These are phyloP conservation scores for Patella depressa DNA, from an alignment of 2,888 invertebrate species.

Conservation along the genomic window DNA sequence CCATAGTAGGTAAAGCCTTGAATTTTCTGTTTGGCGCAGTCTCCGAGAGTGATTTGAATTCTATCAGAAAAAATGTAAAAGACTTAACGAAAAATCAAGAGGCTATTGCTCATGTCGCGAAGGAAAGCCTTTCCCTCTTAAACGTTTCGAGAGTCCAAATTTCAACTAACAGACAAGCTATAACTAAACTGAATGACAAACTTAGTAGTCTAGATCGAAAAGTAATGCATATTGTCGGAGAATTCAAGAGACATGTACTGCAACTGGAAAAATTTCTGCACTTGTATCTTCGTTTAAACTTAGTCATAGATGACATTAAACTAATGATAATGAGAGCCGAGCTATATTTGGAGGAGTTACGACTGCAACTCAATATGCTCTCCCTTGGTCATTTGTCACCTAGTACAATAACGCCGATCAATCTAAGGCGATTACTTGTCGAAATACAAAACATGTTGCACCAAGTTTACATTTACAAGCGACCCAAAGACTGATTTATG, in stretches of 20 bases:
- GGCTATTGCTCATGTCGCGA: background rate
- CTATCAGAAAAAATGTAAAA: slow-evolving; percentile 4
- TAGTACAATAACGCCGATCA: background rate
- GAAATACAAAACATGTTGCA: too few species aligned
- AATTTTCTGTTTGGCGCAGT: background rate
- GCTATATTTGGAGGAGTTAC: background rate
- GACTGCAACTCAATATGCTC: background rate
- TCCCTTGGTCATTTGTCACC: slow-evolving; percentile 1
- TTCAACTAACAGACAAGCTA: background rate
- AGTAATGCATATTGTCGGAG: background rate
- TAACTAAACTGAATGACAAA: background rate
- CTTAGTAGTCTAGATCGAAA: background rate
- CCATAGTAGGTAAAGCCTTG: background rate
- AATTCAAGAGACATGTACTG: background rate
- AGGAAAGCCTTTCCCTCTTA: background rate
- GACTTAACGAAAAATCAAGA: background rate
- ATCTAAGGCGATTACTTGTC: background rate
- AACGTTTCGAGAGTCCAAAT: slow-evolving; percentile 11
- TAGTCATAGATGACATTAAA: background rate
- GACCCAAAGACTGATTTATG: background rate
- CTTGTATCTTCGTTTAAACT: background rate
- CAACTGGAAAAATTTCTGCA: background rate
- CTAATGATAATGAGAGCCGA: background rate
- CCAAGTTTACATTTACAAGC: background rate
- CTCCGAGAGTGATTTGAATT: background rate